phyloP scores from a whole-genome alignment of 2,797 vertebrate species.

The Muraenolepis orangiensis region DNA sequence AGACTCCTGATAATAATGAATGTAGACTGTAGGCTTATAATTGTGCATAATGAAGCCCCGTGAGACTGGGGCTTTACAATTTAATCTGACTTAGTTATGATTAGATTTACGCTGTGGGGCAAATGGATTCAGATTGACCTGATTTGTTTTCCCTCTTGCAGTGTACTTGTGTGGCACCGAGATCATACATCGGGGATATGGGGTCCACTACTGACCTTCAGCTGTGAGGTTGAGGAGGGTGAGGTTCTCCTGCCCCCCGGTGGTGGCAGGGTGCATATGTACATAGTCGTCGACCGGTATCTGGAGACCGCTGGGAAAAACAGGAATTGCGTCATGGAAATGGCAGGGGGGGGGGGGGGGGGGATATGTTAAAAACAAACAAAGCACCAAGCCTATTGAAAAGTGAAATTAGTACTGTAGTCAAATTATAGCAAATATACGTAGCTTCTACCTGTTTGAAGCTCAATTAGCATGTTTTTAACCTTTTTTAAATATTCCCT shows the following conservation, averaged over 20 bases:
- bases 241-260: conserved; percentile 56
- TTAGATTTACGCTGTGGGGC: background rate
- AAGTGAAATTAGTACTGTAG: no score
- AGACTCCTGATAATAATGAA: no score
- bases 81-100: background rate
- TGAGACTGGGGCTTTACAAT: background rate
- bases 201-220: conserved; percentile 49
- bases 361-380: background rate
- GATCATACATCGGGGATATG: background rate
- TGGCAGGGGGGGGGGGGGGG: background rate
- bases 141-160: background rate
- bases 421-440: no score
- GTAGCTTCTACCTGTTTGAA: background rate
- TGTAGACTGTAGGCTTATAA: no score
- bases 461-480: background rate
- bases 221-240: conserved; percentile 45
- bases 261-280: conserved; percentile 50
- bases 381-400: background rate
- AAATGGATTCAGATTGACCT: background rate
- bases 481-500: background rate
- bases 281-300: conserved; percentile 45
- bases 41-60: no score
- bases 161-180: background rate
- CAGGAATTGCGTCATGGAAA: background rate
- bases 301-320: conserved; percentile 42